Evolutionary conservation across 2,797 vertebrate species (phyloP).

Genomic region (Pteronotus mesoamericanus): DNA sequence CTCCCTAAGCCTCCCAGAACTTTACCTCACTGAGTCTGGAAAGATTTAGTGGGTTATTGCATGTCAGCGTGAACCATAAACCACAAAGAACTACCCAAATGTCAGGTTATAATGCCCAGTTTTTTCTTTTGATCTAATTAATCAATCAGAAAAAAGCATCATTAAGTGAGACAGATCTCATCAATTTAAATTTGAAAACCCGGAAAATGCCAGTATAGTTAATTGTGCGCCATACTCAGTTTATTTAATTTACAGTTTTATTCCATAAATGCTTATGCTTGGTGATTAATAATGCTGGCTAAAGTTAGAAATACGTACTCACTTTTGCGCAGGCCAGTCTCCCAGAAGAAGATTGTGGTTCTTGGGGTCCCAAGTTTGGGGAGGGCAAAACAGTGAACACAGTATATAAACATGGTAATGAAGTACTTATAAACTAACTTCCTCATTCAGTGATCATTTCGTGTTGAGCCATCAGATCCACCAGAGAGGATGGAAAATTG

Average conservation of each 20-base stretch:
- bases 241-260: neutral
- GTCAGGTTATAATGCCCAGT: neutral
- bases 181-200: constrained; percentile 5
- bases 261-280: neutral
- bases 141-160: neutral
- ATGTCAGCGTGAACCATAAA: neutral
- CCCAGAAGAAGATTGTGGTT: neutral
- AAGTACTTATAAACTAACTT: neutral
- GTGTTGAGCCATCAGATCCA: neutral
- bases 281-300: neutral
- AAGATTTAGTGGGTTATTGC: constrained; percentile 23
- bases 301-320: constrained; percentile 25
- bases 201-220: neutral
- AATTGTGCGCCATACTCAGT: neutral
- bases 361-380: neutral
- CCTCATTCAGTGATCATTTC: neutral
- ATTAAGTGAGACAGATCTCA: neutral
- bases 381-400: neutral
- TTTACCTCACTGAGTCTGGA: constrained; percentile 1
- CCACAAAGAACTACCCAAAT: neutral
- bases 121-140: neutral
- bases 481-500: neutral
- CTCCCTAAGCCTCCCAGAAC: constrained; percentile 9
- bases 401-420: neutral
- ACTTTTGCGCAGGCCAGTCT: neutral